A percentile compares a stretch with the other conserved stretches of the same genome.
phyloP scores from a whole-genome alignment of 2,797 vertebrate genomes.

The Carduelis carduelis region DNA sequence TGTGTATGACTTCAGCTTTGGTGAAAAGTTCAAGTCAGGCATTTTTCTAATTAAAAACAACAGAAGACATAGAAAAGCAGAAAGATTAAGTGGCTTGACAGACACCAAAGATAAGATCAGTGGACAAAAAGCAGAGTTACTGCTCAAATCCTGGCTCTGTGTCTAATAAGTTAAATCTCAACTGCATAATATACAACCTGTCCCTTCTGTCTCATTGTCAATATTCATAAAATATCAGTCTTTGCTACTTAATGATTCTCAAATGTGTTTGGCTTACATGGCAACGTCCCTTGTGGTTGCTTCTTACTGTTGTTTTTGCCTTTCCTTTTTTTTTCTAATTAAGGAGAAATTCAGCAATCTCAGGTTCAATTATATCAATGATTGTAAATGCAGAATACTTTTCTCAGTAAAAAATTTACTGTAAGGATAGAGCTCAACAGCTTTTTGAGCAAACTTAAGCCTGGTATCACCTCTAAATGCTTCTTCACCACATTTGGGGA shows the following conservation, averaged over 20 bases:
- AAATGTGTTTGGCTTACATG: neutral
- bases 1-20: neutral
- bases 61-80: slow-evolving; percentile 5
- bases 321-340: neutral
- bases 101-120: slow-evolving; percentile 16
- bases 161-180: neutral
- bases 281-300: fast-evolving
- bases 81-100: slow-evolving; percentile 11
- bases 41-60: slow-evolving; percentile 9
- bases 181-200: neutral
- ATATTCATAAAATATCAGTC: neutral
- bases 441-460: neutral
- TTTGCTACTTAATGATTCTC: neutral
- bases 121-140: slow-evolving; percentile 35
- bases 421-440: neutral
- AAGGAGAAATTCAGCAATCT: neutral
- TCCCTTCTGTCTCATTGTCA: neutral
- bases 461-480: neutral
- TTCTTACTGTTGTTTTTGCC: neutral
- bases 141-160: neutral
- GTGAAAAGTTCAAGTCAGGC: neutral
- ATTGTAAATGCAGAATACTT: neutral
- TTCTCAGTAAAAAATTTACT: neutral
- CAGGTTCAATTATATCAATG: neutral
- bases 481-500: slow-evolving; percentile 35